Base-by-base conservation (phyloP, 2,888 invertebrate genomes). In the Synanthedon tipuliformis region DNA sequence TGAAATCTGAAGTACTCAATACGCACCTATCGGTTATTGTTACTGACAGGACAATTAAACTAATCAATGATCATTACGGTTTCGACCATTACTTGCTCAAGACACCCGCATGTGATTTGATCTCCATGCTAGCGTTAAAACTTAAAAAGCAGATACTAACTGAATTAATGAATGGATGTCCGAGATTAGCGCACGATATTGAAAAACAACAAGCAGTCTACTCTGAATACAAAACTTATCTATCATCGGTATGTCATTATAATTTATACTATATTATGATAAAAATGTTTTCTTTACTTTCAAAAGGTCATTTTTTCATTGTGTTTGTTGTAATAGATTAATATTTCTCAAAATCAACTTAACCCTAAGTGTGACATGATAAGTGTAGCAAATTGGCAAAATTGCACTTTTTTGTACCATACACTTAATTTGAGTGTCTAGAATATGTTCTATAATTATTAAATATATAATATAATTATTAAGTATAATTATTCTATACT, bases 81-180 rank as follows among this genome's bases (percentile, higher is more conserved):
- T 94, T 99, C 67, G 99, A 99, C 84, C 92, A 94, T 76, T 99
- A 99, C 81, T 87, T 99, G 66, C 88, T 99, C 18, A 93, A 96
- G 92, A 97, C 96, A 11, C 92, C 93, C 57, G 97, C 98, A 11
- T 95, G 96, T 75, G 98, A 99, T 81, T 86, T 99, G 54, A 91
- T 92, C 63, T 97, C 98, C 0, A 82, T 91, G 67, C 80, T 99
- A 61, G 97, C 96, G 2, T 81, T 97, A 61, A 92, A 92, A 68
- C 73, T 99, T 50, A 98, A 98, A 76, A 90, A 95, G 61, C 90
- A 94, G 74, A 94, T 99, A 74, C 82, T 99, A 48, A 80, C 91
- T 51, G 92, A 93, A 53, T 76, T 98, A 41, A 80, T 89, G 68
- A 82, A 90, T 63, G 91, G 90, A 8, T 92, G 92, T 57, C 92